These are phyloP conservation scores for Osedax frankpressi DNA, from an alignment of 2,888 invertebrate species.

Conservation along the genomic window DNA sequence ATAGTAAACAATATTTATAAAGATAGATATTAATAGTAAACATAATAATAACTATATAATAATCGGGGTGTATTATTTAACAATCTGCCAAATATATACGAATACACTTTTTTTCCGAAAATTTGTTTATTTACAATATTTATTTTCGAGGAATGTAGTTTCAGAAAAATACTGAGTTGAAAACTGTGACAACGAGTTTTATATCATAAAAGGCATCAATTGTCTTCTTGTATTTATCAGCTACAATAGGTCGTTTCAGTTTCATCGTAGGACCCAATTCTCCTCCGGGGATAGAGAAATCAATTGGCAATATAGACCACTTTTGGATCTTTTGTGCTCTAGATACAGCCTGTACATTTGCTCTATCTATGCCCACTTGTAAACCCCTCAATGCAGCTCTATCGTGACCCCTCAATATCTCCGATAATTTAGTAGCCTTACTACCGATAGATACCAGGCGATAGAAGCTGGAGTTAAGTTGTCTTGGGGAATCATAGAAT, in stretches of 20 bases:
- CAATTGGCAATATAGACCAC: constrained; percentile 66
- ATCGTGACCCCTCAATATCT: constrained; percentile 42
- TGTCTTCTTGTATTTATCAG: constrained; percentile 62
- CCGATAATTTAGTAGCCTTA: constrained; percentile 57
- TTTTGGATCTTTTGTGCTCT: constrained; percentile 80
- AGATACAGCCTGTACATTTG: constrained; percentile 67
- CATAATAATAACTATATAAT: too few species aligned
- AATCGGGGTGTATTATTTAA: too few species aligned
- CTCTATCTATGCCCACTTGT: constrained; percentile 57
- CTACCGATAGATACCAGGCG: constrained; percentile 51
- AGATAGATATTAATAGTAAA: too few species aligned
- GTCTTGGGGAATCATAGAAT: constrained; percentile 60
- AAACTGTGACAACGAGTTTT: too few species aligned
- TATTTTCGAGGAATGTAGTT: too few species aligned
- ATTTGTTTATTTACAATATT: too few species aligned
- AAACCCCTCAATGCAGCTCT: constrained; percentile 58
- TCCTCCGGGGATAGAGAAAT: constrained; percentile 72
- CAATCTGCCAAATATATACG: too few species aligned
- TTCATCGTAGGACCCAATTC: constrained; percentile 84
- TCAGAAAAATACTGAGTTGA: too few species aligned
- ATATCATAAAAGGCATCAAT: constrained; percentile 68
- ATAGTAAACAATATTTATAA: too few species aligned
- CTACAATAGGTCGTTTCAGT: constrained; percentile 64
- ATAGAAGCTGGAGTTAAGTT: constrained; percentile 56
- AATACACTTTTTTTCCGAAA: too few species aligned